Percentiles rank a stretch among this genome's conserved stretches.
phyloP scores from a whole-genome alignment of 2,113 vertebrate genomes.

The Puffinus mauretanicus region DNA sequence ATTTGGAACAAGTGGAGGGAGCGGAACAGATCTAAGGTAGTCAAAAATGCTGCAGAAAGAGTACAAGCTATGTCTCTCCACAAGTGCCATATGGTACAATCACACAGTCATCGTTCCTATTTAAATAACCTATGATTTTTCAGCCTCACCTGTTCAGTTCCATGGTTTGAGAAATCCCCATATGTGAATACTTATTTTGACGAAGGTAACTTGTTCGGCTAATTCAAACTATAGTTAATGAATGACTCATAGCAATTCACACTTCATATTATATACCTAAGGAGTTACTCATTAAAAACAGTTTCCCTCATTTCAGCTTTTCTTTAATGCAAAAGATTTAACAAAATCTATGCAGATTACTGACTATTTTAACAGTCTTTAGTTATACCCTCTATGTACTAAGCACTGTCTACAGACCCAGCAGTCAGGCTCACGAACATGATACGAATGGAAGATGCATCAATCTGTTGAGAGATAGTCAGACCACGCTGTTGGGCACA shows the following conservation, averaged over 20 bases:
- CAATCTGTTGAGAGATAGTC: neutral
- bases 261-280: neutral
- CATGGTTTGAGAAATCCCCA: neutral
- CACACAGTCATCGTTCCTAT: neutral
- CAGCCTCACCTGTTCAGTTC: constrained; percentile 25
- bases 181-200: neutral
- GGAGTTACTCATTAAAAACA: neutral
- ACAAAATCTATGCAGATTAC: neutral
- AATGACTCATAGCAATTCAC: neutral
- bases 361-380: neutral
- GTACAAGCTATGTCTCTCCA: neutral
- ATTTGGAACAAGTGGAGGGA: constrained; percentile 23
- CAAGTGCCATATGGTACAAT: constrained; percentile 19
- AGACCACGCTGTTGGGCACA: no score
- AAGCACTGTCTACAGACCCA: neutral
- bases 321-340: neutral
- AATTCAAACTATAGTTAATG: neutral
- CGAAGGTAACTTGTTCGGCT: neutral
- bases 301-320: neutral
- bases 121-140: neutral
- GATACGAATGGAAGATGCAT: neutral
- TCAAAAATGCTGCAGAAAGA: neutral
- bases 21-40: constrained; percentile 2
- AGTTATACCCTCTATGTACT: neutral
- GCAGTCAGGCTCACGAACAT: neutral